These are phyloP conservation scores for Aquatica leii DNA, from an alignment of 2,888 invertebrate species.

Conservation along the genomic window DNA sequence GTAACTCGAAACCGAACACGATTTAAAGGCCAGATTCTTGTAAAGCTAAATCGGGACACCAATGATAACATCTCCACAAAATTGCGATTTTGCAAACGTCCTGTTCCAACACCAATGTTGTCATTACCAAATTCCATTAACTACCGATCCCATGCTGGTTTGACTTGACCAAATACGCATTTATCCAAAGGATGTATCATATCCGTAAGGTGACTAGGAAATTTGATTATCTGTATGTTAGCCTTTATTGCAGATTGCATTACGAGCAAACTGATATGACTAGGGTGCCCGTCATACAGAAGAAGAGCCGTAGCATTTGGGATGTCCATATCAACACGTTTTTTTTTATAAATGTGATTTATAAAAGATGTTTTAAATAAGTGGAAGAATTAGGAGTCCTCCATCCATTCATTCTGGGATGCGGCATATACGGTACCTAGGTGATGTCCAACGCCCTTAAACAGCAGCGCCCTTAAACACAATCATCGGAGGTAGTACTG, in stretches of 20 bases:
- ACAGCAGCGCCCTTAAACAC: not conserved
- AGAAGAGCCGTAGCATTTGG: not conserved
- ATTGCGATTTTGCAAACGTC: too few species aligned
- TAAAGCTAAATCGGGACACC: not conserved
- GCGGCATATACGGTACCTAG: not conserved
- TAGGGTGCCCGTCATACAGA: too few species aligned
- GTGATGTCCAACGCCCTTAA: not conserved
- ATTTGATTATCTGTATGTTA: conserved; percentile 6
- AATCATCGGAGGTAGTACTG: not conserved
- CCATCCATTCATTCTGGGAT: too few species aligned
- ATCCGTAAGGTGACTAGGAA: not conserved
- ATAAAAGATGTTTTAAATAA: not conserved
- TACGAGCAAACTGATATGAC: not conserved
- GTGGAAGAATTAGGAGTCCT: not conserved
- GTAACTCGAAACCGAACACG: not conserved
- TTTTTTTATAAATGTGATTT: not conserved
- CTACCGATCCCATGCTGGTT: conserved; percentile 33
- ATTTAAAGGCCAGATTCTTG: not conserved
- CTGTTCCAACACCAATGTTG: too few species aligned
- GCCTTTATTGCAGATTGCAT: not conserved
- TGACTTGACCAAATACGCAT: conserved; percentile 28
- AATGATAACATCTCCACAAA: too few species aligned
- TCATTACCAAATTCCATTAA: conserved; percentile 35
- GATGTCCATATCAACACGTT: not conserved
- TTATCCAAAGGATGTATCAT: not conserved